Base-by-base conservation (phyloP, 2,113 vertebrate species). In the Eulemur rufifrons region DNA sequence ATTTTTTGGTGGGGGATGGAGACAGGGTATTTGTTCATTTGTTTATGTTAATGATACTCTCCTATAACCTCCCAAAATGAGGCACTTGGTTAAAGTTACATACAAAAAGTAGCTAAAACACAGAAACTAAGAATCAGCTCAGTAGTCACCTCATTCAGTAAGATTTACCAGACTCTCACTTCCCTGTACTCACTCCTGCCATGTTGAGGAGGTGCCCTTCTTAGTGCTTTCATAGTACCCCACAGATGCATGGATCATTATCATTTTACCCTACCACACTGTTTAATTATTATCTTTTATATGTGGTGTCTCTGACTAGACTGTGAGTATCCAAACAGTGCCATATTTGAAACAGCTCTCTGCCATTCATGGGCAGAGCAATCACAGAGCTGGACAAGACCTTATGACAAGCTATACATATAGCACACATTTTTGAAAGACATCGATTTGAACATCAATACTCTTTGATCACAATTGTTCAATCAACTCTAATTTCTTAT, bases 1-100 rank as follows among this genome's bases (percentile, higher is more conserved):
- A 37, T 14, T 15, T 42, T 7, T 82, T 56, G 3, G 27, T 6
- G 32, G 3, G 3, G 2, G 3, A 13, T 11, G 39, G 6, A 2
- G 1, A 6, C 7, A 59, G 3, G 1, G 4, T 87, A 29, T 56
- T 91, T 47, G 3, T 25, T 84, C 37, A 1, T 13, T 52, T n/a
- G 29, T 73, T 61, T 52, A 63, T 8, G 20, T 47, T 81, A 86
- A 54, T 7, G 10, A 74, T 52, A 27, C 34, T 61, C 17, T 87
- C 20, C 14, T 63, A 12, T 45, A 37, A 64, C 27, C 3, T 42
- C 18, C 11, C 76, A 17, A 2, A 76, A 37, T 52, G 42, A 37
- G 34, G 4, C 6, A 34, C 15, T 14, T 73, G 29, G 3, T 14
- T 69, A 10, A 64, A 84, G 90, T 69, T 32, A 12, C 9, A 14